Evolutionary conservation across 2,888 invertebrate species (phyloP).

Genomic region (Chrysolina oricalcia): DNA sequence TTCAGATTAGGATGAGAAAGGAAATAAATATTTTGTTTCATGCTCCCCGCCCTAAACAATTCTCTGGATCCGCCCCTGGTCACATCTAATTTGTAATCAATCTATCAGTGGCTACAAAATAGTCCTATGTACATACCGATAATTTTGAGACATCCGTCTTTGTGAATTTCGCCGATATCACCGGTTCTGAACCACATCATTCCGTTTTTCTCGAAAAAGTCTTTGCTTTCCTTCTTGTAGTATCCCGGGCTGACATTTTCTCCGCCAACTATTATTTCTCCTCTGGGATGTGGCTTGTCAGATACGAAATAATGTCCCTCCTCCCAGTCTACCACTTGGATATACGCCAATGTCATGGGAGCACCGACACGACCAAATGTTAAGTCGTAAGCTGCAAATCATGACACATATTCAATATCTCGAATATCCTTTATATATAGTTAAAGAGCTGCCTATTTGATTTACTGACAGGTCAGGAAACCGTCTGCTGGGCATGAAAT

Average conservation of each 20-base stretch:
- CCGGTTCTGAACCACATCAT: slow-evolving; percentile 95
- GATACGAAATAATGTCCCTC: slow-evolving; percentile 92
- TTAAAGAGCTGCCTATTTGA: too few relatives aligned
- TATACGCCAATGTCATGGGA: slow-evolving; percentile 87
- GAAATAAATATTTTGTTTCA: not conserved
- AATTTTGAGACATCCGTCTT: slow-evolving; percentile 94
- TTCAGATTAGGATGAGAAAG: not conserved
- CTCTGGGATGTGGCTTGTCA: slow-evolving; percentile 89
- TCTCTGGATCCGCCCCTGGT: not conserved
- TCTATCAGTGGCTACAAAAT: too few relatives aligned
- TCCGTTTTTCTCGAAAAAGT: slow-evolving; percentile 88
- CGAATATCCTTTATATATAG: too few relatives aligned
- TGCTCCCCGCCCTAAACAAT: too few relatives aligned
- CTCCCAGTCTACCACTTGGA: slow-evolving; percentile 92
- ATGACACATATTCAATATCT: not conserved
- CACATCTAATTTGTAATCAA: not conserved
- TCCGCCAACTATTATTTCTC: slow-evolving; percentile 84
- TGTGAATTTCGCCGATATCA: slow-evolving; percentile 94
- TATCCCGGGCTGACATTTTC: slow-evolving; percentile 96
- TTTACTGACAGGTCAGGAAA: too few relatives aligned
- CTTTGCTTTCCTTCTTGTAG: slow-evolving; percentile 93
- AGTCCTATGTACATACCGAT: slow-evolving; percentile 79
- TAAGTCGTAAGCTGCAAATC: slow-evolving; percentile 71
- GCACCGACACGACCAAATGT: slow-evolving; percentile 88
- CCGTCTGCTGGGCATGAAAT: too few relatives aligned